Percentiles rank a stretch among this genome's conserved stretches.
phyloP scores from a whole-genome alignment of 2,113 vertebrate genomes.

The Pelobates fuscus region DNA sequence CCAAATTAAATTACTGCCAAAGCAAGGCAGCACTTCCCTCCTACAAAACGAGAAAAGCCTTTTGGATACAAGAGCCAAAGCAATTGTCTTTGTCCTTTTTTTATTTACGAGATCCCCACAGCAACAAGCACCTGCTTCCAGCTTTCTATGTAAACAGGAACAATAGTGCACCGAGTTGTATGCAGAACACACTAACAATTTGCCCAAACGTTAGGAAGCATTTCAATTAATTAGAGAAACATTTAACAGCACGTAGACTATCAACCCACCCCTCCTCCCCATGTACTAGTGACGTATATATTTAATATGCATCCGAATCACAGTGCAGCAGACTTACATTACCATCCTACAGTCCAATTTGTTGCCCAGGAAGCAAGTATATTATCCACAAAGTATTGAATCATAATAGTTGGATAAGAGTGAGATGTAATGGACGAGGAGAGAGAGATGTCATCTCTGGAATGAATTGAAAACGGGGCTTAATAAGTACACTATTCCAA shows the following conservation, averaged over 20 bases:
- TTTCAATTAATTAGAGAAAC: constrained; percentile 33
- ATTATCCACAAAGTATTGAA: no score
- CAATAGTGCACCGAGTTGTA: background rate
- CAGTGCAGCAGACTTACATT: background rate
- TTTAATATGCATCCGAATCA: background rate
- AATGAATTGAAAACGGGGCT: background rate
- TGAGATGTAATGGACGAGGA: no score
- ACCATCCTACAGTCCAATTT: constrained; percentile 5
- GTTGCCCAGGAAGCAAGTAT: constrained; percentile 25
- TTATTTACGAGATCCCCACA: constrained; percentile 11
- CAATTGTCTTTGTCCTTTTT: background rate
- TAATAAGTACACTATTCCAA: no score
- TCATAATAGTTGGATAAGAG: no score
- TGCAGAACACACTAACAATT: background rate
- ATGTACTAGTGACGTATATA: background rate
- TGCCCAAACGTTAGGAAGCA: background rate
- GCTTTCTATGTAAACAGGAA: background rate
- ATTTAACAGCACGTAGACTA: constrained; percentile 6
- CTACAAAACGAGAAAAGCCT: no score
- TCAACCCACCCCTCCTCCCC: background rate
- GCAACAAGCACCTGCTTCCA: constrained; percentile 31
- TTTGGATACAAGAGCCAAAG: background rate
- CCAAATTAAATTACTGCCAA: no score
- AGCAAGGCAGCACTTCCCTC: no score
- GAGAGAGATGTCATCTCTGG: no score